phyloP scores from a whole-genome alignment of 1,140 invertebrate species.

The Hyles euphorbiae region DNA sequence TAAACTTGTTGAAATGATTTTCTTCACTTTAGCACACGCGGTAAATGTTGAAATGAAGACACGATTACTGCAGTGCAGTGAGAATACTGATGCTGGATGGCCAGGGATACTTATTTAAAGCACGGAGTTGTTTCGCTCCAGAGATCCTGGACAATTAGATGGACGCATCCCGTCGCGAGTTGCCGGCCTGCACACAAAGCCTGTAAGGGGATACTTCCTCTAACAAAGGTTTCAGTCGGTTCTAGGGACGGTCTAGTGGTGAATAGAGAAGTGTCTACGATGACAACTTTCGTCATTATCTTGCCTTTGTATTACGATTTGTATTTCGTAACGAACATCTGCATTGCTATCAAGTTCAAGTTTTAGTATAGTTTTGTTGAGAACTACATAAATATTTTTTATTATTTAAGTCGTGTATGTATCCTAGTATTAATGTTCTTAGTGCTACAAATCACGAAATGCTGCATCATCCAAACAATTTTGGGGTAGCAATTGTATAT shows the following conservation, averaged over 20 bases:
- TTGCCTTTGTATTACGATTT: too few relatives aligned
- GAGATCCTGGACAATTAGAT: conserved; percentile 52
- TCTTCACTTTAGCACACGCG: conserved; percentile 12
- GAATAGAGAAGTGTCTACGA: conserved; percentile 19
- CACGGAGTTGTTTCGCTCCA: conserved; percentile 52
- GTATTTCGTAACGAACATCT: too few relatives aligned
- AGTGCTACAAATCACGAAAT: too few relatives aligned
- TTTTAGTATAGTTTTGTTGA: too few relatives aligned
- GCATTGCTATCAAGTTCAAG: too few relatives aligned
- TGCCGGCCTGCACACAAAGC: conserved; percentile 52
- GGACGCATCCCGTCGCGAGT: conserved; percentile 52
- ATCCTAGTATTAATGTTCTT: too few relatives aligned
- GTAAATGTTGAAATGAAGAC: conserved; percentile 3
- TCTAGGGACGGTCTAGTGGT: conserved; percentile 40
- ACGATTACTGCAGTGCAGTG: conserved; percentile 13
- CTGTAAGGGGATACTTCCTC: conserved; percentile 69
- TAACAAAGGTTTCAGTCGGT: conserved; percentile 54
- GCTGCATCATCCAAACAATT: too few relatives aligned
- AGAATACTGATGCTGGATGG: conserved; percentile 46
- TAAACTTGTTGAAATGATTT: background rate
- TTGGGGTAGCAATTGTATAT: too few relatives aligned
- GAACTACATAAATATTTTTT: too few relatives aligned
- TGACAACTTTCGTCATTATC: background rate
- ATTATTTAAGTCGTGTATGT: too few relatives aligned
- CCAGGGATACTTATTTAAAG: conserved; percentile 59